These are phyloP conservation scores for Orchestia grillus DNA, from an alignment of 1,140 invertebrate species.

Conservation along the genomic window DNA sequence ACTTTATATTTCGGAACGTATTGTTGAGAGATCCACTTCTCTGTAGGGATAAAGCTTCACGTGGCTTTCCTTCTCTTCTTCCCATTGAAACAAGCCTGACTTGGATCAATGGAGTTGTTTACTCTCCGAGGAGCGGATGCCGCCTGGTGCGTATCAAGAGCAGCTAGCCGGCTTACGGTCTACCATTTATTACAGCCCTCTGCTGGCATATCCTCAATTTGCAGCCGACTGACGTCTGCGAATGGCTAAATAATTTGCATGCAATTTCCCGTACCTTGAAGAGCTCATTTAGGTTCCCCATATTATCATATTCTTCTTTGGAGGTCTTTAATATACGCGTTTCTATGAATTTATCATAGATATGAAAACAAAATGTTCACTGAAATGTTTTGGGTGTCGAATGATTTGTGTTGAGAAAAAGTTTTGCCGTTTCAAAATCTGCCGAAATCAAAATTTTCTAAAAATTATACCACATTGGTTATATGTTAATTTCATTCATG, in stretches of 20 bases:
- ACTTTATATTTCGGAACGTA: neutral
- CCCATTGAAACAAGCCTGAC: neutral
- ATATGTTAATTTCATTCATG: too few species aligned
- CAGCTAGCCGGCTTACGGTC: neutral
- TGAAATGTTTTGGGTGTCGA: neutral
- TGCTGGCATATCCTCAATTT: slow-evolving; percentile 1
- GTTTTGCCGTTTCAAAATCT: too few species aligned
- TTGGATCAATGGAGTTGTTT: slow-evolving; percentile 28
- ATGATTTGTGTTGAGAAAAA: too few species aligned
- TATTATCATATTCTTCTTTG: neutral
- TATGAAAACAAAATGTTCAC: neutral
- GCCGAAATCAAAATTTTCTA: too few species aligned
- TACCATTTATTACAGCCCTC: neutral
- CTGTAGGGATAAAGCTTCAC: neutral
- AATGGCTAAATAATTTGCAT: neutral
- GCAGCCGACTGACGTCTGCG: neutral
- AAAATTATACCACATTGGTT: too few species aligned
- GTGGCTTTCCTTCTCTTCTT: neutral
- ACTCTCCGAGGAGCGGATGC: slow-evolving; percentile 15
- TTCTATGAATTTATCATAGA: neutral
- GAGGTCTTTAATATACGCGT: neutral
- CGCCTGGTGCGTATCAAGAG: neutral
- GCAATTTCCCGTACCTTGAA: neutral
- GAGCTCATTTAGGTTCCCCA: neutral
- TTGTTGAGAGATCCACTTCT: neutral